Evolutionary conservation across 2,888 invertebrate species (phyloP).

Genomic region (Leptogaster cylindrica): DNA sequence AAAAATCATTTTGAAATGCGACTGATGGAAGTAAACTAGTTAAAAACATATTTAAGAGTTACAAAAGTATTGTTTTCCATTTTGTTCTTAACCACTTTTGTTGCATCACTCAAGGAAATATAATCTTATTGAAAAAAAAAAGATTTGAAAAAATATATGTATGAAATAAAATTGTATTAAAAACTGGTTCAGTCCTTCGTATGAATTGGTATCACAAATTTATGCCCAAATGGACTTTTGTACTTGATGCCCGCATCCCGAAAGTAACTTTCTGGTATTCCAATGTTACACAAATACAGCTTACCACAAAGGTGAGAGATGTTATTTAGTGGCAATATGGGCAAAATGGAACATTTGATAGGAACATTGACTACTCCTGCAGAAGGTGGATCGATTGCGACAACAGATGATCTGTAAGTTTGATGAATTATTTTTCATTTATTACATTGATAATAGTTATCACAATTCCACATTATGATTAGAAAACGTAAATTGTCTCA

Average conservation of each 20-base stretch:
- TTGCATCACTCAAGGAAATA: no score
- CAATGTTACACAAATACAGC: conserved; percentile 84
- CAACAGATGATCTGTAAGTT: conserved; percentile 70
- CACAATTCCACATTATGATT: background rate
- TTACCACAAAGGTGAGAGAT: conserved; percentile 68
- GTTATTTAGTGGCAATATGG: conserved; percentile 73
- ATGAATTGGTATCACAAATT: conserved; percentile 79
- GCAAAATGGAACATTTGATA: conserved; percentile 73
- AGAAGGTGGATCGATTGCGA: conserved; percentile 79
- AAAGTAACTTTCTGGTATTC: conserved; percentile 79
- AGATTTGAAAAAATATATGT: conserved; percentile 7
- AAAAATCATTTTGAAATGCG: no score
- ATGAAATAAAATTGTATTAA: conserved; percentile 30
- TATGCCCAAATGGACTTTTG: conserved; percentile 83
- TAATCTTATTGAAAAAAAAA: conserved; percentile 31
- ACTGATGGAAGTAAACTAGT: no score
- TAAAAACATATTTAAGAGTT: no score
- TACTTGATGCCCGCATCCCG: conserved; percentile 77
- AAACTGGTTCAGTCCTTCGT: conserved; percentile 59
- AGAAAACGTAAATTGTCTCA: conserved; percentile 42
- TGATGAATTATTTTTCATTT: background rate
- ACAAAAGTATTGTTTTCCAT: no score
- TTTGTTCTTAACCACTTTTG: background rate
- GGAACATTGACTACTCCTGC: conserved; percentile 68
- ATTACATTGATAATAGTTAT: background rate